Evolutionary conservation across 2,797 vertebrate species (phyloP), one percentile per base, ranked within the genome.

Genomic region (Scarus forsteni): DNA sequence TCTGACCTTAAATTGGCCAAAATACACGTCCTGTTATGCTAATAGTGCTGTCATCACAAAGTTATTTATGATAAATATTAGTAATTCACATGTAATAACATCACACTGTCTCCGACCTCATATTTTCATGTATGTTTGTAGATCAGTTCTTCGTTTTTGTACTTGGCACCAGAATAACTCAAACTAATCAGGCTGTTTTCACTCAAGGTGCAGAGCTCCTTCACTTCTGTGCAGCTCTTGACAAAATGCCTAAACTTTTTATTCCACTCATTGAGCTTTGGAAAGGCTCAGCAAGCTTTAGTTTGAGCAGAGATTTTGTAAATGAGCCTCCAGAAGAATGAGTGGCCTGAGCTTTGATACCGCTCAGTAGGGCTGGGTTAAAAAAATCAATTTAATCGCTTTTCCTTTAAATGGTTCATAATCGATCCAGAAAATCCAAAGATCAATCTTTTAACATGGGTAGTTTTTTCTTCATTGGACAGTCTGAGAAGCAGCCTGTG

Each of bases 1-100:
- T 83, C 70, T 66, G 42, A 63, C 53, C 70, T 59, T 63, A 66
- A 78, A 84, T 60, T 65, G 16, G 44, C 67, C 42, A 55, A 80
- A 77, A 71, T 55, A 60, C 49, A 51, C 16, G n/a, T 67, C 63
- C 15, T 52, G 36, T 6, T 27, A 27, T 27, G 27, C 2, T 27
- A 27, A 27, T 27, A 27, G 27, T 27, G 27, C 48, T 39, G 12
- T 13, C 70, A 72, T 73, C 36, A 75, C 42, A 71, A 73, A 76
- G 27, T 27, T 27, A 27, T 27, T 2, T 27, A 27, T 27, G 27
- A 27, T 27, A 27, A 27, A 27, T 27, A 27, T 27, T 4, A 27
- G 27, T 27, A 27, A 27, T 27, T 27, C 8, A 45, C 60, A 66
- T 57, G n/a, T 48, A 4, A 43, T 3, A 49, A 14, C 12, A 60